Percentiles rank a stretch among this genome's conserved stretches.
Evolutionary conservation across 2,888 invertebrate species (phyloP).

Genomic region (Petrolisthes manimaculis): DNA sequence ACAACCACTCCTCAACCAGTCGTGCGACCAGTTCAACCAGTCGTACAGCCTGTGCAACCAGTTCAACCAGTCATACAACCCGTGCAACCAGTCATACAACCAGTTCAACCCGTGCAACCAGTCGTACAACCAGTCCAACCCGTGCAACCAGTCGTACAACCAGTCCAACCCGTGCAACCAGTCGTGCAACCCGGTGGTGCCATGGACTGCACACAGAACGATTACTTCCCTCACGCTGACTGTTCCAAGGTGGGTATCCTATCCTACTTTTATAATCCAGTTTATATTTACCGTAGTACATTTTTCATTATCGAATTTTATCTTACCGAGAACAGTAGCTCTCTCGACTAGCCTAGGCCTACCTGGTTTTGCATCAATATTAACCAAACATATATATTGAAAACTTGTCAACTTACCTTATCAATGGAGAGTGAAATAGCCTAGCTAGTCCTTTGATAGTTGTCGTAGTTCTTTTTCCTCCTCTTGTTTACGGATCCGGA

Average conservation of each 20-base stretch:
- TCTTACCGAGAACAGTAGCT: too few relatives aligned
- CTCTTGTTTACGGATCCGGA: too few relatives aligned
- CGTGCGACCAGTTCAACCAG: background rate
- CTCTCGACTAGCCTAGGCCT: background rate
- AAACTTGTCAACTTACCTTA: background rate
- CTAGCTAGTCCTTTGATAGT: background rate
- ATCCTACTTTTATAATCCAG: background rate
- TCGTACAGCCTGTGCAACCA: constrained; percentile 33
- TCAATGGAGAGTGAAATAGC: too few relatives aligned
- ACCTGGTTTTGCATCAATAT: background rate
- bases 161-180: constrained; percentile 53
- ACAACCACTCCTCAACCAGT: constrained; percentile 25
- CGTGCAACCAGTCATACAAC: background rate
- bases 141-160: constrained; percentile 73
- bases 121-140: constrained; percentile 35
- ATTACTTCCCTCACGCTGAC: constrained; percentile 59
- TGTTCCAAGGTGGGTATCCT: constrained; percentile 62
- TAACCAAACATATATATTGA: background rate
- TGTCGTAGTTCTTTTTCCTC: background rate
- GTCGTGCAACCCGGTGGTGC: constrained; percentile 24
- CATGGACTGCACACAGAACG: constrained; percentile 66
- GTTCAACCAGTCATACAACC: constrained; percentile 73
- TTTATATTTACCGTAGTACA: background rate
- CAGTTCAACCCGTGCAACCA: background rate
- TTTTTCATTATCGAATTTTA: background rate